These are phyloP conservation scores for Orthosia cruda DNA, from an alignment of 2,888 invertebrate genomes.

Conservation along the genomic window DNA sequence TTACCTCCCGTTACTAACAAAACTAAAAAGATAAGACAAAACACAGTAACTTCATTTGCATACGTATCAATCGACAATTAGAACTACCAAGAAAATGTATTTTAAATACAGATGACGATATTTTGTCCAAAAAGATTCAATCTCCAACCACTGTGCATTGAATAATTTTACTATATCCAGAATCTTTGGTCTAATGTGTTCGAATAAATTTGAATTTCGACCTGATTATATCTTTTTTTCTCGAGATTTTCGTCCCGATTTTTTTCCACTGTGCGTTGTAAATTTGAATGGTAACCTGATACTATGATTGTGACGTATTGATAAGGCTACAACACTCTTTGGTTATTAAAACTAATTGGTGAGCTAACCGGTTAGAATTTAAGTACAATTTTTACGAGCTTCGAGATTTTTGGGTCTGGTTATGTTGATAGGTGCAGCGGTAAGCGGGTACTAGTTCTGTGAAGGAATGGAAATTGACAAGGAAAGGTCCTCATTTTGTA, in stretches of 20 bases:
- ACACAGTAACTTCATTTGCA: conserved; percentile 54
- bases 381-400: conserved; percentile 71
- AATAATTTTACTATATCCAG: conserved; percentile 22
- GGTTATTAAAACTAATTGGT: conserved; percentile 85
- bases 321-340: conserved; percentile 68
- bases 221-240: conserved; percentile 36
- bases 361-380: conserved; percentile 73
- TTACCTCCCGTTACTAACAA: conserved; percentile 22
- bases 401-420: conserved; percentile 38
- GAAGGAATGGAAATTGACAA: background rate
- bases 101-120: conserved; percentile 55
- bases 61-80: conserved; percentile 60
- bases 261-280: conserved; percentile 41
- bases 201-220: conserved; percentile 21
- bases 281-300: conserved; percentile 67
- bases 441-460: background rate
- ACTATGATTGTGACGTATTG: conserved; percentile 64
- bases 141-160: conserved; percentile 45
- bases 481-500: too few species aligned
- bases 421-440: conserved; percentile 28
- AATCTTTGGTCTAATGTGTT: conserved; percentile 33
- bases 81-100: conserved; percentile 54
- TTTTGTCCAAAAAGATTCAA: conserved; percentile 47
- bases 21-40: conserved; percentile 14
- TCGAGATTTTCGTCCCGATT: conserved; percentile 22